Evolutionary conservation across 2,797 vertebrate genomes (phyloP).

Genomic region (Phrynocephalus guinanensis): DNA sequence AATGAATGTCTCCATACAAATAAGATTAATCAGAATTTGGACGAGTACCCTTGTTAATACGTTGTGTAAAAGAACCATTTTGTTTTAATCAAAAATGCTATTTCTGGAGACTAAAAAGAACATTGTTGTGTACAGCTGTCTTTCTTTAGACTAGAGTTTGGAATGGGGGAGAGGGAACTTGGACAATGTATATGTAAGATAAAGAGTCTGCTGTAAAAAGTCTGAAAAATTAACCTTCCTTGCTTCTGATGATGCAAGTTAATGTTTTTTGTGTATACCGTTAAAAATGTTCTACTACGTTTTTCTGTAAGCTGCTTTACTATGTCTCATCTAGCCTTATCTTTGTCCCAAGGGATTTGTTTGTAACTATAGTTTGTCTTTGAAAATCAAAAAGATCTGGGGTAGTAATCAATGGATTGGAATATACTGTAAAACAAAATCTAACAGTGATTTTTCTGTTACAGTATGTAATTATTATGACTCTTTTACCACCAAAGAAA

Average conservation of each 20-base stretch:
- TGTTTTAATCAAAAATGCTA: constrained; percentile 43
- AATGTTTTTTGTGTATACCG: constrained; percentile 31
- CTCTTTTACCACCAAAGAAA: neutral
- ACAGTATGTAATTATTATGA: constrained; percentile 10
- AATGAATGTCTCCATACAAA: constrained; percentile 61
- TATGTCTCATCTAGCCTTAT: constrained; percentile 3
- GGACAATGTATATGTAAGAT: constrained; percentile 71
- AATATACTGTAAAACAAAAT: constrained; percentile 15
- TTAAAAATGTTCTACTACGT: constrained; percentile 50
- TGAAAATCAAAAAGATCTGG: constrained; percentile 38
- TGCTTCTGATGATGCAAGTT: constrained; percentile 25
- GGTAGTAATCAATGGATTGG: neutral
- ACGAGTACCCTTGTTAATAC: constrained; percentile 33
- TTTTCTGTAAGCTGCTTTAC: constrained; percentile 37
- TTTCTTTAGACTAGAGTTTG: constrained; percentile 58
- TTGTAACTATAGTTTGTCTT: constrained; percentile 19
- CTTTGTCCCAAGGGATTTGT: neutral
- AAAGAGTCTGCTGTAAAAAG: constrained; percentile 58
- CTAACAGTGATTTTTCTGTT: constrained; percentile 15
- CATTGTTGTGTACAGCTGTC: constrained; percentile 59
- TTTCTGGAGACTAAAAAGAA: constrained; percentile 15
- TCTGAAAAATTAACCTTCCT: constrained; percentile 24
- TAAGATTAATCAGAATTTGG: constrained; percentile 51
- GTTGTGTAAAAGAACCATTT: constrained; percentile 34
- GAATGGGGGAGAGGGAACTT: constrained; percentile 53